Percentiles rank a stretch among this genome's conserved stretches.
Evolutionary conservation across 1,140 invertebrate genomes (phyloP).

Genomic region (Atta colombica): DNA sequence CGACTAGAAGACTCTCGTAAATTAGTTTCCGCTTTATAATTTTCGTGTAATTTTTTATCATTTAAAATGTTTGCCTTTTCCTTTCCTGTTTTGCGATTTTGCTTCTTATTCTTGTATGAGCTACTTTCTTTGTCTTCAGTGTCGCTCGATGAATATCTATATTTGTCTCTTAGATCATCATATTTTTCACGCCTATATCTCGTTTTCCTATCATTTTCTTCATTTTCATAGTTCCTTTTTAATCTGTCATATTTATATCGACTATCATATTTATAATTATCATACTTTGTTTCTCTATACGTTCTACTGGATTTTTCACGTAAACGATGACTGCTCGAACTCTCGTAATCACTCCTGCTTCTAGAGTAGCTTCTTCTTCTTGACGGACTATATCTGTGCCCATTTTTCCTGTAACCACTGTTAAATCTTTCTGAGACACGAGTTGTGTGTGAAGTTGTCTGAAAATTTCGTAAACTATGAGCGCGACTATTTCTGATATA

Average conservation of each 20-base stretch:
- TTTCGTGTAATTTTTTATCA: neutral
- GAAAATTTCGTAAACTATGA: neutral
- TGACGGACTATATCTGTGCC: neutral
- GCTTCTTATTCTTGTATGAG: constrained; percentile 27
- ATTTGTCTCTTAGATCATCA: neutral
- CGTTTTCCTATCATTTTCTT: constrained; percentile 29
- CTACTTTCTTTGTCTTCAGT: constrained; percentile 3
- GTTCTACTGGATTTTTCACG: constrained; percentile 49
- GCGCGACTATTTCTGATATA: neutral
- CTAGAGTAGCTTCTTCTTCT: constrained; percentile 34
- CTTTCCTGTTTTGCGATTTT: neutral
- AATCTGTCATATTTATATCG: constrained; percentile 28
- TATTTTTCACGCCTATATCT: neutral
- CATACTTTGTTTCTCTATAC: constrained; percentile 44
- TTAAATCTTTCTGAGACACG: neutral
- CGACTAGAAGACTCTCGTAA: neutral
- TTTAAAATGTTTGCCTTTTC: neutral
- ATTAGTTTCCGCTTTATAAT: neutral
- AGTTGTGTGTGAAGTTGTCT: neutral
- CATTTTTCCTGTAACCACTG: constrained; percentile 11
- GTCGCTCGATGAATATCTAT: neutral
- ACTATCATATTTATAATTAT: constrained; percentile 38
- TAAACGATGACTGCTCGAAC: constrained; percentile 11
- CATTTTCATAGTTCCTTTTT: constrained; percentile 6
- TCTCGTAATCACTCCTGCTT: constrained; percentile 39